Evolutionary conservation across 2,113 vertebrate species (phyloP), one percentile per base, ranked within the genome.

Genomic region (Thamnophis sirtalis): DNA sequence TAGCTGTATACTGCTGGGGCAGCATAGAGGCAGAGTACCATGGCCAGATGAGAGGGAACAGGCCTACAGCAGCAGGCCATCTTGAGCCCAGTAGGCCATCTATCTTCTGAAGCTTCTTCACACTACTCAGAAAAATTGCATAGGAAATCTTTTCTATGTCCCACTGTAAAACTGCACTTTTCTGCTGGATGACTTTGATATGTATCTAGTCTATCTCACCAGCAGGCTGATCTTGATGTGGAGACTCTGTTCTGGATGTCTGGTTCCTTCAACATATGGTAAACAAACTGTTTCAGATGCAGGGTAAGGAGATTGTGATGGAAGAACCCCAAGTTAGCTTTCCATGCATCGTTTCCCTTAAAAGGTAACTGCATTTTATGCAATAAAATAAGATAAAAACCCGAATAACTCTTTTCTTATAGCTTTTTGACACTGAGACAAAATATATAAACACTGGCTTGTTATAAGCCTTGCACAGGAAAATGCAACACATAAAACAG

Each of bases 401-500:
- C 54, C 4, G 0, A 73, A 73, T 33, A 80, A 38, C 68, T 38
- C n/a, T 38, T 80, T 80, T 5, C 8, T 49, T 56, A 55, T 50
- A 68, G 63, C 26, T 9, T 87, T 63, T 21, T 63, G 48, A 21
- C 19, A 50, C 5, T 51, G 48, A 87, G 43, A 21, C 56, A 63
- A n/a, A 22, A 21, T 3, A 53, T 43, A 68, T 33, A 22, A 87
- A 60, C 56, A 87, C 28, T 38, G n/a, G 54, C 15, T 92, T 19
- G 22, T n/a, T 13, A n/a, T 51, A 15, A 53, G 89, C 89, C 85
- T 55, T 85, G 13, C 15, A 49, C 21, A 85, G 19, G 73, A 84
- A 84, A 89, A 38, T 86, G 11, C 51, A 84, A 89, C 26, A 55
- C 54, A 84, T 50, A 88, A 92, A 92, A 89, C n/a, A 85, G 87